Conservation (phyloP, 2,113 vertebrate species). For the Pungitius pungitius region DNA sequence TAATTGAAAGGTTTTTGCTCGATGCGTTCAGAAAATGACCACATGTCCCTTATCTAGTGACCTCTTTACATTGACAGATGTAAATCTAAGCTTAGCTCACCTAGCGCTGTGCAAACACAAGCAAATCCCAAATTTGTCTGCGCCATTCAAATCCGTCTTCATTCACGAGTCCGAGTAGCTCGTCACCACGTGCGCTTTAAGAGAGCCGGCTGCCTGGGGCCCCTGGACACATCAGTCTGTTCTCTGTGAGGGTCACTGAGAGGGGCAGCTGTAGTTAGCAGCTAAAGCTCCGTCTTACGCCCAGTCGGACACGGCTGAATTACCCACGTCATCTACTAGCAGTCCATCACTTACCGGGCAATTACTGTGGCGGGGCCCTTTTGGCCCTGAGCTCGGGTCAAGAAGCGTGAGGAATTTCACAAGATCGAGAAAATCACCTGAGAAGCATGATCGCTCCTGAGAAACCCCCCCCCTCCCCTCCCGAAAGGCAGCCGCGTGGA, state of each 20-base stretch:
- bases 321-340: constrained; percentile 72
- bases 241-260: constrained; percentile 79
- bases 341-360: constrained; percentile 88
- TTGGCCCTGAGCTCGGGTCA: constrained; percentile 43
- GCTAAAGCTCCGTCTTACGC: constrained; percentile 72
- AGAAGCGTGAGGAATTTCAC: constrained; percentile 43
- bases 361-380: constrained; percentile 71
- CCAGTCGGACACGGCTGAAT: constrained; percentile 57
- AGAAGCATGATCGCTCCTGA: constrained; percentile 12
- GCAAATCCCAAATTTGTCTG: neutral
- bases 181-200: neutral
- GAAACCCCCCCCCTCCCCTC: no score
- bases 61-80: neutral
- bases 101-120: neutral
- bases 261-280: constrained; percentile 82
- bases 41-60: neutral
- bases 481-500: neutral
- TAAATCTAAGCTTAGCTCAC: neutral
- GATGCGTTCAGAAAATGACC: neutral
- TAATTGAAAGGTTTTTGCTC: neutral
- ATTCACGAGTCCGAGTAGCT: neutral
- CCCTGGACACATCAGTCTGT: constrained; percentile 56
- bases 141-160: constrained; percentile 9
- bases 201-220: constrained; percentile 18
- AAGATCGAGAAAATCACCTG: constrained; percentile 29